phyloP scores from a whole-genome alignment of 1,140 invertebrate species.

The Carposina sasakii region DNA sequence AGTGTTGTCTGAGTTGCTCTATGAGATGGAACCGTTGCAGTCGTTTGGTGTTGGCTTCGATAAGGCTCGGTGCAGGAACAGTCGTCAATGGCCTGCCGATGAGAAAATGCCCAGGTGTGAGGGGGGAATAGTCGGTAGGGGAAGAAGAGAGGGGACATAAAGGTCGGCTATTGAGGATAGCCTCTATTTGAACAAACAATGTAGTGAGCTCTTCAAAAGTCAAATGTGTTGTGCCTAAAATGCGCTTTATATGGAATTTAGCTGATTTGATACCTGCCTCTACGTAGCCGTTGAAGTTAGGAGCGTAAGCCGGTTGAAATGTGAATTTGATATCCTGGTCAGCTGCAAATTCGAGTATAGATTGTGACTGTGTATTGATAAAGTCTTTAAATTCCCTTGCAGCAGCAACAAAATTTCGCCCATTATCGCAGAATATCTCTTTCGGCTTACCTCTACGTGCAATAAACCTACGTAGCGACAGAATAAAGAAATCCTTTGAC shows the following conservation, averaged over 20 bases:
- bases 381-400: not conserved
- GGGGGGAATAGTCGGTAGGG: not conserved
- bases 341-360: not conserved
- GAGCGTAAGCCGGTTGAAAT: conserved; percentile 3
- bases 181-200: conserved; percentile 13
- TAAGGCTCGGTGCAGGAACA: not conserved
- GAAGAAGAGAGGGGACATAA: conserved; percentile 6
- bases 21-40: not conserved
- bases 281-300: not conserved
- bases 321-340: not conserved
- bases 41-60: not conserved
- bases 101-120: conserved; percentile 5
- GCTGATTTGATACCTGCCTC: not conserved
- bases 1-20: not conserved
- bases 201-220: conserved; percentile 15
- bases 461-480: conserved; percentile 11
- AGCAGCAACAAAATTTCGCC: conserved; percentile 14
- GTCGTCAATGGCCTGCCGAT: not conserved
- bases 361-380: not conserved
- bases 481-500: conserved; percentile 7
- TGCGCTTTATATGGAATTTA: not conserved
- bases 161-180: conserved; percentile 19
- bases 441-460: conserved; percentile 3
- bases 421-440: conserved; percentile 15
- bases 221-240: not conserved